Evolutionary conservation across 2,888 invertebrate genomes (phyloP).

Genomic region (Hoplodrina ambigua): DNA sequence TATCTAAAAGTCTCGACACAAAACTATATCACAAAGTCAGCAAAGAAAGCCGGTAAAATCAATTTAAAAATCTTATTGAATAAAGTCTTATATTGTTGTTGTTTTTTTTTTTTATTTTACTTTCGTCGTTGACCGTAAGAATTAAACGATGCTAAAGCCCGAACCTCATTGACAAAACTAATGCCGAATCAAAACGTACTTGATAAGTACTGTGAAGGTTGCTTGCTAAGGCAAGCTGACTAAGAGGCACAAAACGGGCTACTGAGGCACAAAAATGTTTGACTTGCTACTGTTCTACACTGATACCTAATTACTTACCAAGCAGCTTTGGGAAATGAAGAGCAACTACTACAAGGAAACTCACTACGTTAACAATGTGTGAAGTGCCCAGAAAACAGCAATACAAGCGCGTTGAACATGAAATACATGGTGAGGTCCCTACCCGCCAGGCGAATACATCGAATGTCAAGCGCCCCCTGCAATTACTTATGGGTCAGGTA

Average conservation of each 20-base stretch:
- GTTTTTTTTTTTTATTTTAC: no score
- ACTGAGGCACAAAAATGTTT: constrained; percentile 13
- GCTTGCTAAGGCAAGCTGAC: no score
- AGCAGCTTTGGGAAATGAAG: constrained; percentile 19
- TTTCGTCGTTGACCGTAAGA: not conserved
- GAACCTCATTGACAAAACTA: no score
- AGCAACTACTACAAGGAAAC: not conserved
- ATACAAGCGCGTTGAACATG: constrained; percentile 1
- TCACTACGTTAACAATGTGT: constrained; percentile 7
- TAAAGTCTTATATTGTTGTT: no score
- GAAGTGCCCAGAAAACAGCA: constrained; percentile 17
- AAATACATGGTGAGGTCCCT: constrained; percentile 21
- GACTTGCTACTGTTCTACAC: not conserved
- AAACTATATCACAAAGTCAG: no score
- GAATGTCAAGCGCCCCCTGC: constrained; percentile 45
- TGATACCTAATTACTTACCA: constrained; percentile 1
- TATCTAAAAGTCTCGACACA: no score
- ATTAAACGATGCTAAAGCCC: not conserved
- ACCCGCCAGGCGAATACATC: constrained; percentile 27
- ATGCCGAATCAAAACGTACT: not conserved
- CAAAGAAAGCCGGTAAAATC: no score
- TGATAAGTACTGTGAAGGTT: no score
- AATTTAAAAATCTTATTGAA: no score
- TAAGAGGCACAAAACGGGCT: no score
- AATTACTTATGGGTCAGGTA: constrained; percentile 52